phyloP scores from a whole-genome alignment of 2,797 vertebrate species.

The Gephyroberyx darwinii region DNA sequence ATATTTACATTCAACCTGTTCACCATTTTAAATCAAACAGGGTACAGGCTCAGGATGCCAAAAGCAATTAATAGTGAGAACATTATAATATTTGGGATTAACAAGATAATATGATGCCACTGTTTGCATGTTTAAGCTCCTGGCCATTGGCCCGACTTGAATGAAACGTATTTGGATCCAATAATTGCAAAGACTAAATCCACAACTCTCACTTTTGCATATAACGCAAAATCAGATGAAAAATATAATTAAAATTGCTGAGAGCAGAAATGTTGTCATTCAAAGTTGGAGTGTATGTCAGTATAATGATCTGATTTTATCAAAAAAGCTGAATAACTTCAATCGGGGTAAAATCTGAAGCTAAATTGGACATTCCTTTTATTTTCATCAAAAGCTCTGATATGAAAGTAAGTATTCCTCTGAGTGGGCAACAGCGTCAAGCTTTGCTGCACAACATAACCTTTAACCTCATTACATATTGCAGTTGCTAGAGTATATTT shows the following conservation, averaged over 20 bases:
- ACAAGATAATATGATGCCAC: constrained; percentile 10
- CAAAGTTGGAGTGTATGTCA: constrained; percentile 33
- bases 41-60: background rate
- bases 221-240: constrained; percentile 15
- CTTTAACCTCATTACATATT: background rate
- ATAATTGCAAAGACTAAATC: background rate
- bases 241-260: constrained; percentile 22
- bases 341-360: constrained; percentile 11
- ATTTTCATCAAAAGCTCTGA: background rate
- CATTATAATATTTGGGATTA: constrained; percentile 28
- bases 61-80: constrained; percentile 35
- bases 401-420: background rate
- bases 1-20: constrained; percentile 12
- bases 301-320: constrained; percentile 25
- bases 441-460: background rate
- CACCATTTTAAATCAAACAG: constrained; percentile 19
- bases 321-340: constrained; percentile 30
- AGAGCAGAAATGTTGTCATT: constrained; percentile 20
- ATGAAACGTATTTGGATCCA: constrained; percentile 15
- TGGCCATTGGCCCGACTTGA: constrained; percentile 34
- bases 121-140: constrained; percentile 34
- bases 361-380: background rate
- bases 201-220: constrained; percentile 22
- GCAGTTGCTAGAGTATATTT: background rate
- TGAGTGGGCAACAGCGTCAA: background rate